Evolutionary conservation across 2,888 invertebrate species (phyloP).

Genomic region (Drosophila lacicola): DNA sequence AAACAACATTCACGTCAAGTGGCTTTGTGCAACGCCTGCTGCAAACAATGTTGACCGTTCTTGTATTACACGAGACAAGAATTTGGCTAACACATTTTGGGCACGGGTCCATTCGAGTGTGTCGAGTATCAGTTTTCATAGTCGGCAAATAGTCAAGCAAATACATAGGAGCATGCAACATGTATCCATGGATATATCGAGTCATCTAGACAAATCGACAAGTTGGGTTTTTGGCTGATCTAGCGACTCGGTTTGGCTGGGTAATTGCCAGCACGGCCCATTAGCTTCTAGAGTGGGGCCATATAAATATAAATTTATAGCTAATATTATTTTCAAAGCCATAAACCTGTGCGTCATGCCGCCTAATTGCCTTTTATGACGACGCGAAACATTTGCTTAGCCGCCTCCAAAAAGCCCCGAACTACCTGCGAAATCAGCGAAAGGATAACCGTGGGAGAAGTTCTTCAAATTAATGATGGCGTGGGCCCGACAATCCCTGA

Average conservation of each 20-base stretch:
- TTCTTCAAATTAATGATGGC: constrained; percentile 71
- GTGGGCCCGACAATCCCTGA: constrained; percentile 56
- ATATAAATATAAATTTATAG: constrained; percentile 40
- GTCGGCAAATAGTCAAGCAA: constrained; percentile 60
- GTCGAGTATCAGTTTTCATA: constrained; percentile 66
- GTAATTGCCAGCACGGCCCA: constrained; percentile 69
- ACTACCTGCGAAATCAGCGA: constrained; percentile 61
- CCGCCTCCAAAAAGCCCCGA: constrained; percentile 6
- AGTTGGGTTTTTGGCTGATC: constrained; percentile 28
- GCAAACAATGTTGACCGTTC: constrained; percentile 44
- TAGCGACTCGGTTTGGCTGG: constrained; percentile 16
- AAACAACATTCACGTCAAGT: constrained; percentile 57
- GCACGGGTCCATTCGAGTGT: constrained; percentile 8
- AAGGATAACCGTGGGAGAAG: constrained; percentile 50
- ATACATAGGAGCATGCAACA: constrained; percentile 3
- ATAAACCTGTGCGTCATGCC: constrained; percentile 65
- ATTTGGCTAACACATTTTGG: constrained; percentile 33
- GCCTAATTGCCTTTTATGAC: constrained; percentile 68
- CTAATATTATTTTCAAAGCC: constrained; percentile 60
- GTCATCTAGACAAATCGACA: neutral
- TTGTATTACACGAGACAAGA: constrained; percentile 35
- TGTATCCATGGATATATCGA: too few relatives aligned
- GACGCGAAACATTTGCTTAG: constrained; percentile 61
- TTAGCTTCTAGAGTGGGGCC: constrained; percentile 54
- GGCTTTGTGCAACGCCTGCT: constrained; percentile 33